These are phyloP conservation scores for Phasia obesa DNA, from an alignment of 2,888 invertebrate species.

Conservation along the genomic window DNA sequence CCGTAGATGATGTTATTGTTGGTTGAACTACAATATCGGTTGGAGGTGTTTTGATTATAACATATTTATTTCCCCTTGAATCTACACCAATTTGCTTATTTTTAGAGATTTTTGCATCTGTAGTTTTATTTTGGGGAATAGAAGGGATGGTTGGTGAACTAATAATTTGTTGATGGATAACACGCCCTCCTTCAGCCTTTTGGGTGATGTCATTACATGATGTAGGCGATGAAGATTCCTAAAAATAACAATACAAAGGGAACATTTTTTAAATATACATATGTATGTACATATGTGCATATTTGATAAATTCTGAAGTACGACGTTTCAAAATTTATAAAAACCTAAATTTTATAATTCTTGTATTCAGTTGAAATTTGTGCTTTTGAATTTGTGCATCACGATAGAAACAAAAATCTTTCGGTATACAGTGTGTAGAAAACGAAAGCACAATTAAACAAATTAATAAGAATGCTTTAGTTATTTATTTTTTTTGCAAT, in stretches of 20 bases:
- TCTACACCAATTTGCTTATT: constrained; percentile 75
- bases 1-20: constrained; percentile 38
- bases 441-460: too few relatives aligned
- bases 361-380: too few relatives aligned
- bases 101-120: constrained; percentile 61
- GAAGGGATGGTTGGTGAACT: constrained; percentile 58
- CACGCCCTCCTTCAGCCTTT: constrained; percentile 53
- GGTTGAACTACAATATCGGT: constrained; percentile 69
- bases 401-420: too few relatives aligned
- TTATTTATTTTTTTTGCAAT: too few relatives aligned
- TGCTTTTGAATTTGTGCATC: too few relatives aligned
- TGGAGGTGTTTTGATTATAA: constrained; percentile 74
- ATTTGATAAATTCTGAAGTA: too few relatives aligned
- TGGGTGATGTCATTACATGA: neutral
- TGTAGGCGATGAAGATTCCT: constrained; percentile 40
- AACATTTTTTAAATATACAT: too few relatives aligned
- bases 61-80: constrained; percentile 80
- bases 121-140: constrained; percentile 11
- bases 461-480: too few relatives aligned
- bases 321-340: too few relatives aligned
- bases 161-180: constrained; percentile 68
- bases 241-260: neutral
- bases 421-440: too few relatives aligned
- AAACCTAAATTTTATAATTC: too few relatives aligned
- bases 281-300: too few relatives aligned